Base-by-base conservation (phyloP, 1,140 invertebrate genomes). In the Drusus annulatus region DNA sequence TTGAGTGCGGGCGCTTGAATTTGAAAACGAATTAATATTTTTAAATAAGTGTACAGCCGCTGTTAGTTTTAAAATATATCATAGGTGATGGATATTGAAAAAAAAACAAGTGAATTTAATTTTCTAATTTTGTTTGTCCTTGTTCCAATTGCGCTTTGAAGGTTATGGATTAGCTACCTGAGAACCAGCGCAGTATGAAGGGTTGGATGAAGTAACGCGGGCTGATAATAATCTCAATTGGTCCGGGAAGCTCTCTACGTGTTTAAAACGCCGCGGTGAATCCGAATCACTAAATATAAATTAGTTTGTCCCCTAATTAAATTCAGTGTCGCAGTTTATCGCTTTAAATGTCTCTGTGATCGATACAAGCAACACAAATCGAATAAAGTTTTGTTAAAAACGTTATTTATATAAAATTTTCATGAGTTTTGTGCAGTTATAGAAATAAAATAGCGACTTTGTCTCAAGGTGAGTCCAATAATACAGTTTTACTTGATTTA, bases 41-140 rank as follows among this genome's bases (percentile, higher is more conserved):
- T 21, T 65, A 36, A 65, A 21, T 36, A 65, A 65, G 25, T 65
- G 3, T 7, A 65, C 62, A 3, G 10, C 62, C 10, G 28, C 16
- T 65, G 25, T n/a, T 2, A 25, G 62, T n/a, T 65, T 65, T 16
- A 16, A n/a, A 15, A 65, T 21, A 28, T n/a, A 16, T n/a, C n/a
- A 16, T 3, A 65, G 16, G 28, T 65, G n/a, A 65, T 65, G 25
- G 21, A 65, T 15, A 21, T 25, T 65, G 62, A n/a, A 16, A 65
- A 0, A n/a, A 25, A n/a, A 25, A 28, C 62, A 28, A 25, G 28
- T n/a, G 28, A 28, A 31, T 65, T 31, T 65, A 21, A 25, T 13
- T 28, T 50, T 71, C 68, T 71, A 71, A 71, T 71, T 71, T 51
- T 17, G 68, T 71, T 21, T 77, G 76, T 77, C 76, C 76, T 77